These are phyloP conservation scores for Eptesicus fuscus DNA, from an alignment of 2,113 vertebrate species.

Conservation along the genomic window DNA sequence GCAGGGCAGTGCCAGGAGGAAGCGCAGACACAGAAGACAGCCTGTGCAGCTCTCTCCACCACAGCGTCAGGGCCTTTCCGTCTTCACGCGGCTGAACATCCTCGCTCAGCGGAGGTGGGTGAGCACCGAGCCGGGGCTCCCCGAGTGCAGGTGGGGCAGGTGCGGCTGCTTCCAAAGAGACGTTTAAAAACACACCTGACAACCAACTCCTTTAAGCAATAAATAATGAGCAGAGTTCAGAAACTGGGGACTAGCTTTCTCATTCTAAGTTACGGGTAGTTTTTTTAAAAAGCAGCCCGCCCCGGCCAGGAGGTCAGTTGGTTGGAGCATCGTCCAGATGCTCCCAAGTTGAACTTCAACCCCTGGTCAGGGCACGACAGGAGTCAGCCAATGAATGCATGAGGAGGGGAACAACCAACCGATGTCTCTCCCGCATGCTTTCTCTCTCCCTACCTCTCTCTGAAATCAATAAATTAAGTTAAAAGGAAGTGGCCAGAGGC, in stretches of 20 bases:
- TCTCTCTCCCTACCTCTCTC: background rate
- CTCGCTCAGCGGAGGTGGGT: conserved; percentile 9
- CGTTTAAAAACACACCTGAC: background rate
- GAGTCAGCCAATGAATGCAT: background rate
- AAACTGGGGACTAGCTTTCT: background rate
- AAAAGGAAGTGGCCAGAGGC: background rate
- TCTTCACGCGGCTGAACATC: rapidly evolving
- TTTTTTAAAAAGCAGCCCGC: background rate
- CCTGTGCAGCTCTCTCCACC: background rate
- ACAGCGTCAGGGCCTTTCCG: rapidly evolving
- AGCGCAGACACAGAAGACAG: background rate
- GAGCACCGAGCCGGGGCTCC: too few species aligned
- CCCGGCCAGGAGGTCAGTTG: too few species aligned
- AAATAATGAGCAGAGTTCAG: background rate
- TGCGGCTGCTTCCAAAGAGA: background rate
- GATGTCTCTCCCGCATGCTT: background rate
- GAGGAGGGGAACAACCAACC: background rate
- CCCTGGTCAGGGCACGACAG: background rate
- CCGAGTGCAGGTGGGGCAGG: background rate
- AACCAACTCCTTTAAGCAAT: background rate
- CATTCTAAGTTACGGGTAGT: background rate
- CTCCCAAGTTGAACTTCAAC: background rate
- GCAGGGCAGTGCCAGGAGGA: background rate
- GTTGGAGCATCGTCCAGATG: background rate
- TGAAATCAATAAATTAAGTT: background rate